phyloP scores from a whole-genome alignment of 2,888 invertebrate genomes.

The Hydropsyche betteni region DNA sequence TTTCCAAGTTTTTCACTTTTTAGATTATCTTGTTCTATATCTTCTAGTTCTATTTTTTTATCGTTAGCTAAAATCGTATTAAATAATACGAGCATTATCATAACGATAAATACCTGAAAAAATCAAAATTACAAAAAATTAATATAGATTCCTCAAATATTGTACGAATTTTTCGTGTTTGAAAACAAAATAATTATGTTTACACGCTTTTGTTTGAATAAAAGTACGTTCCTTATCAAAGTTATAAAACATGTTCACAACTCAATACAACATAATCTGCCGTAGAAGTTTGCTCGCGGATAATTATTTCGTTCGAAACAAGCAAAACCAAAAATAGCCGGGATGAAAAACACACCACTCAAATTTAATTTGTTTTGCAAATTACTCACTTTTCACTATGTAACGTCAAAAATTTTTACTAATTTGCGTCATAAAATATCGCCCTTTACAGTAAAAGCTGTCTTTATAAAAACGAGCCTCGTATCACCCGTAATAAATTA shows the following conservation, averaged over 20 bases:
- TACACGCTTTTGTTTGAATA: no score
- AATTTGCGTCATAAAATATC: not conserved
- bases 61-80: conserved; percentile 55
- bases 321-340: not conserved
- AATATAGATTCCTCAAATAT: no score
- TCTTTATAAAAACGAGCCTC: not conserved
- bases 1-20: conserved; percentile 64
- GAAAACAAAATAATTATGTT: not conserved
- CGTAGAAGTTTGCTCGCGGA: conserved; percentile 24
- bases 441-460: conserved; percentile 10
- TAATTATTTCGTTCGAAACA: conserved; percentile 1
- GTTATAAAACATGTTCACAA: not conserved
- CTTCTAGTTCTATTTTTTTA: conserved; percentile 75
- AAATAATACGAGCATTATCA: conserved; percentile 5
- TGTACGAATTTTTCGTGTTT: no score
- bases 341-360: no score
- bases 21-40: conserved; percentile 77
- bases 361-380: no score
- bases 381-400: no score
- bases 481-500: not conserved
- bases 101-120: conserved; percentile 16
- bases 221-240: no score
- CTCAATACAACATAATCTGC: conserved; percentile 36
- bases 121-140: not conserved
- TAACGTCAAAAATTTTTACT: no score